Conservation (phyloP, 2,113 vertebrate species). For the Cavia aperea region DNA sequence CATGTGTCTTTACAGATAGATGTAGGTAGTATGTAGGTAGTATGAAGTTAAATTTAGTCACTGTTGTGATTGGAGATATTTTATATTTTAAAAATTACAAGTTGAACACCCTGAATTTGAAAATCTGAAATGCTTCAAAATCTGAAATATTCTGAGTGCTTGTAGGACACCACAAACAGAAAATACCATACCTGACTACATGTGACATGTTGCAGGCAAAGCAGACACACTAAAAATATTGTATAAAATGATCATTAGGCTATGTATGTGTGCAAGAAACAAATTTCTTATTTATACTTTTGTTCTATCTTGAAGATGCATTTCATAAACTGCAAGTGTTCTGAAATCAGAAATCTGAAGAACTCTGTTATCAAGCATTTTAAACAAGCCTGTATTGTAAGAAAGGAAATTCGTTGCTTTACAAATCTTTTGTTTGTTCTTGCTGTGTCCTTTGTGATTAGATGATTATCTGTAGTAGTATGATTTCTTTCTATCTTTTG, state of each 20-base stretch:
- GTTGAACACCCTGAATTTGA: not conserved
- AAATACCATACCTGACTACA: not conserved
- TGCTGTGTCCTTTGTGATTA: not conserved
- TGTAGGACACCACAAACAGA: not conserved
- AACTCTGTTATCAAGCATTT: not conserved
- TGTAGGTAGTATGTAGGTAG: not conserved
- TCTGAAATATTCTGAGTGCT: not conserved
- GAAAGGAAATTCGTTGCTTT: not conserved
- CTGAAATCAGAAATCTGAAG: not conserved
- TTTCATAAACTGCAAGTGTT: not conserved
- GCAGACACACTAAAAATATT: not conserved
- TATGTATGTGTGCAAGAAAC: not conserved
- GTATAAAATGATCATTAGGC: not conserved
- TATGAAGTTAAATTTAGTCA: not conserved
- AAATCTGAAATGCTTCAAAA: not conserved
- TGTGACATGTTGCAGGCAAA: not conserved
- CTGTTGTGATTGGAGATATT: not conserved
- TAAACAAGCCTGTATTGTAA: not conserved
- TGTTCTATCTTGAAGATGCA: not conserved
- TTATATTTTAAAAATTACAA: not conserved
- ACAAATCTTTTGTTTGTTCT: not conserved
- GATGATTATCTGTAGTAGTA: not conserved
- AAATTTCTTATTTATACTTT: not conserved
- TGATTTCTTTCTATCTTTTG: not conserved
- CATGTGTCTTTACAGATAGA: not conserved